Percentiles rank a stretch among this genome's conserved stretches.
Evolutionary conservation across 2,113 vertebrate species (phyloP).

Genomic region (Ictalurus punctatus): DNA sequence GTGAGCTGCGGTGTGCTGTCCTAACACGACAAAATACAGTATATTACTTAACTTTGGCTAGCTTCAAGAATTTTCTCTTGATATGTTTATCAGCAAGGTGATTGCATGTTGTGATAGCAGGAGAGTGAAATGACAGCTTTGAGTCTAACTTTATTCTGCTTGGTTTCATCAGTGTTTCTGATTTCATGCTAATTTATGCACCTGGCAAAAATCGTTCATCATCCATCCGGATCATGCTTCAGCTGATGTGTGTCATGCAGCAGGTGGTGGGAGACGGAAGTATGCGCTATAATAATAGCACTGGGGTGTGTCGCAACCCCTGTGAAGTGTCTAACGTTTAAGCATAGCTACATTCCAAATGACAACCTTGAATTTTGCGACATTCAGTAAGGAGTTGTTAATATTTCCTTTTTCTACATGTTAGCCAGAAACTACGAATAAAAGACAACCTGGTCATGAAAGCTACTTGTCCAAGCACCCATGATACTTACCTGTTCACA

Average conservation of each 20-base stretch:
- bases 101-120: not conserved
- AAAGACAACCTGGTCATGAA: not conserved
- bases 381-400: not conserved
- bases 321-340: not conserved
- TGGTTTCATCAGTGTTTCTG: not conserved
- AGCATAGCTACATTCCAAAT: not conserved
- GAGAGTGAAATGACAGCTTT: not conserved
- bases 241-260: not conserved
- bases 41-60: not conserved
- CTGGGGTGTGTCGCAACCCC: not conserved
- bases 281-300: not conserved
- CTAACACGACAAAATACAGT: not conserved
- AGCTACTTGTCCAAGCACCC: not conserved
- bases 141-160: not conserved
- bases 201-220: not conserved
- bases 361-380: not conserved
- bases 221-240: not conserved
- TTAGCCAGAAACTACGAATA: not conserved
- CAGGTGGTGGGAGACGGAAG: not conserved
- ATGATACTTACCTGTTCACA: not conserved
- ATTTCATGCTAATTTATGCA: not conserved
- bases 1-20: not conserved
- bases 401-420: not conserved
- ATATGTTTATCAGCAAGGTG: not conserved
- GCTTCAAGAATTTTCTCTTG: not conserved